Evolutionary conservation across 2,797 vertebrate genomes (phyloP).

Genomic region (Acrossocheilus wenchowensis): DNA sequence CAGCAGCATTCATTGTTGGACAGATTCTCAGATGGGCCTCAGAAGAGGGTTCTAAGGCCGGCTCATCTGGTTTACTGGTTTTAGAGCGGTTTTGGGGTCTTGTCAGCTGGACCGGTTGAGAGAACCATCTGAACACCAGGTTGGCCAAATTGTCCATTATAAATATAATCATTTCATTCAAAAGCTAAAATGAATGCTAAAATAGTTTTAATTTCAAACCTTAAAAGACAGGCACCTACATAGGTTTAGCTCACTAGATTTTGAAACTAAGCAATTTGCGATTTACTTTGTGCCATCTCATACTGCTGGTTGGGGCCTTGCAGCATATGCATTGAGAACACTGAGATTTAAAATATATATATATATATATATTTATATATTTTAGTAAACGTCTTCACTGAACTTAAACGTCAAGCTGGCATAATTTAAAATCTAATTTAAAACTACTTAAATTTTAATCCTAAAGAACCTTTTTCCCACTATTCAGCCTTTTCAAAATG

Average conservation of each 20-base stretch:
- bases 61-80: not conserved
- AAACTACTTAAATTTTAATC: not conserved
- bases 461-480: too few species aligned
- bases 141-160: not conserved
- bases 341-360: too few species aligned
- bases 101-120: not conserved
- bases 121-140: not conserved
- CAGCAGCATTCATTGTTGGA: not conserved
- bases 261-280: not conserved
- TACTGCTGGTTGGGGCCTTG: not conserved
- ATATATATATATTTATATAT: not conserved
- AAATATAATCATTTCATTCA: not conserved
- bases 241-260: not conserved
- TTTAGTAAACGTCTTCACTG: not conserved
- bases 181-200: not conserved
- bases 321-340: not conserved
- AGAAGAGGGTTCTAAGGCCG: not conserved
- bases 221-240: not conserved
- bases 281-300: not conserved
- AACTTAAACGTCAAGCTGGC: not conserved
- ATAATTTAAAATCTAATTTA: not conserved
- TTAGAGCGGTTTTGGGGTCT: not conserved
- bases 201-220: not conserved
- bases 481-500: not conserved
- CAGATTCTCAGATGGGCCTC: not conserved